Percentiles rank a stretch among this genome's conserved stretches.
phyloP scores from a whole-genome alignment of 1,140 invertebrate species.

The Halotydeus destructor region DNA sequence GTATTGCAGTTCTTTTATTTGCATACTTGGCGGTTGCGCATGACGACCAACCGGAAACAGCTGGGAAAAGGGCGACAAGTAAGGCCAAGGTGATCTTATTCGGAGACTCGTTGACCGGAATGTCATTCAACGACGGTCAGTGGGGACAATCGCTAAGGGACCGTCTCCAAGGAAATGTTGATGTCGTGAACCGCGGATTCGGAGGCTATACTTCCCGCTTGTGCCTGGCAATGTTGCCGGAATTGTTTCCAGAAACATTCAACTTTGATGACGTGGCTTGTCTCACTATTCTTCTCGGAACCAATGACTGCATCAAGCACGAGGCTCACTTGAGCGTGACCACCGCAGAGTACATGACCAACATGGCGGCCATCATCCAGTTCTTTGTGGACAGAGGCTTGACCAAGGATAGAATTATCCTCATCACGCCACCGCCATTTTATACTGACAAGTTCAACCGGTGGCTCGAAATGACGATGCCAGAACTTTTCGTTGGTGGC shows the following conservation, averaged over 20 bases:
- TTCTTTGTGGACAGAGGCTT: conserved; percentile 23
- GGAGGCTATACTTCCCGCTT: conserved; percentile 26
- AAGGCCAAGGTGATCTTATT: too few relatives aligned
- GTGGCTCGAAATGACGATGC: conserved; percentile 20
- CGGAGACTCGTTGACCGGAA: too few relatives aligned
- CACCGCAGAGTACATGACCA: conserved; percentile 22
- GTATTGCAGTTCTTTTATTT: too few relatives aligned
- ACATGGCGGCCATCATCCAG: conserved; percentile 22
- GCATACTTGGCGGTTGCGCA: too few relatives aligned
- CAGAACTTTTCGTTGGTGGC: conserved; percentile 20
- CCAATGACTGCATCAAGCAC: conserved; percentile 24
- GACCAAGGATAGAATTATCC: conserved; percentile 21
- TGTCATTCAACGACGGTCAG: too few relatives aligned
- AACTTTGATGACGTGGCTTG: conserved; percentile 19
- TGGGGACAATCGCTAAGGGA: too few relatives aligned
- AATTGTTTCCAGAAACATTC: conserved; percentile 20
- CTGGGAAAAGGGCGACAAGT: too few relatives aligned
- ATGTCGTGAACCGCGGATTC: conserved; percentile 26
- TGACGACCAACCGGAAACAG: too few relatives aligned
- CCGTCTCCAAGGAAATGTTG: conserved; percentile 28
- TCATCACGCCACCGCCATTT: conserved; percentile 24
- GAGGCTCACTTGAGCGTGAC: conserved; percentile 21
- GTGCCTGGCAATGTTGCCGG: conserved; percentile 22
- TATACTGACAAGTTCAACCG: too few relatives aligned
- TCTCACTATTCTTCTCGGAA: conserved; percentile 25